A percentile compares a stretch with the other conserved stretches of the same genome.
phyloP scores from a whole-genome alignment of 2,797 vertebrate species.

The Scolopax bukidnonensis region DNA sequence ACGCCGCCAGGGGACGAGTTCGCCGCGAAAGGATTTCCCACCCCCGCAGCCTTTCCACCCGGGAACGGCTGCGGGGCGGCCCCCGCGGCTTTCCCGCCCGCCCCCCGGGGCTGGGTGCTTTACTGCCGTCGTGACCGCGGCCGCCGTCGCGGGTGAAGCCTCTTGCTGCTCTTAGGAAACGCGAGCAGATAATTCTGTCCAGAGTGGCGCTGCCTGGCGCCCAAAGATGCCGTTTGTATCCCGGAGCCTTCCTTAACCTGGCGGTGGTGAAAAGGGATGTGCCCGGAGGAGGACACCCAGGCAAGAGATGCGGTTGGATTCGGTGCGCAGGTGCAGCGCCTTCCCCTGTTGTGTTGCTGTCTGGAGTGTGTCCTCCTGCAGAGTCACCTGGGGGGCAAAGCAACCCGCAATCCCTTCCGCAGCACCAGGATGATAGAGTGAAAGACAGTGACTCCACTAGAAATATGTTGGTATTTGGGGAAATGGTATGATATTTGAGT shows the following conservation, averaged over 20 bases:
- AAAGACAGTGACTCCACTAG: background rate
- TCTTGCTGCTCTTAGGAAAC: accelerated
- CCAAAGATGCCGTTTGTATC: background rate
- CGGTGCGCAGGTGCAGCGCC: accelerated
- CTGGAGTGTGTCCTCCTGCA: accelerated
- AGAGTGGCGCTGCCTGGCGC: background rate
- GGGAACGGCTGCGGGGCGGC: no score
- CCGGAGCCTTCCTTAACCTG: accelerated
- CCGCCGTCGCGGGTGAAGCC: background rate
- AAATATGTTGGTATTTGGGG: background rate
- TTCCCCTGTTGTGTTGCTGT: background rate
- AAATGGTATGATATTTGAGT: background rate
- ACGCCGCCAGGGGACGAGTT: background rate
- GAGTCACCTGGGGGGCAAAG: background rate
- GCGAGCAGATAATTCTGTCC: no score
- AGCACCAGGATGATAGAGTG: no score
- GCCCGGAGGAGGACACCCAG: accelerated
- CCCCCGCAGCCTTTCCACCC: accelerated
- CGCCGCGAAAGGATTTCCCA: background rate
- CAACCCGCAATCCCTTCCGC: accelerated
- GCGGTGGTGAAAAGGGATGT: background rate
- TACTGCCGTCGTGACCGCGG: accelerated
- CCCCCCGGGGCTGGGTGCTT: background rate
- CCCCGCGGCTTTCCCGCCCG: no score
- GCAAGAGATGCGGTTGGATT: accelerated